Base-by-base conservation (phyloP, 2,888 invertebrate species). In the Drosophila basisetae region DNA sequence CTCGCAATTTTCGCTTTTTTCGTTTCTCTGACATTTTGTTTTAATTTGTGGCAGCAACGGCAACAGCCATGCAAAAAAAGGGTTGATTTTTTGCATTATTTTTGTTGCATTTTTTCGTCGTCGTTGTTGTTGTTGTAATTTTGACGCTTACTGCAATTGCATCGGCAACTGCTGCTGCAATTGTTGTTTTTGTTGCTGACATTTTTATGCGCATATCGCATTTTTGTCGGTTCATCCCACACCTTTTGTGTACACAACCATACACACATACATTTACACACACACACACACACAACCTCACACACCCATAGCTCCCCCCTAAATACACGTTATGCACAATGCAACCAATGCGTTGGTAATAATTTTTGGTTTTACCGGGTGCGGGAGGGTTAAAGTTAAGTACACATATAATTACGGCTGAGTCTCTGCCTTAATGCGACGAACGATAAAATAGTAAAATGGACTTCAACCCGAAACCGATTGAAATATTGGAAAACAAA, bases 1-100 rank as follows among this genome's bases (percentile, higher is more conserved):
- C 67, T 71, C 68, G 66, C 54, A 79, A 83, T 80, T 85, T 89
- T 89, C 53, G 58, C 54, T 30, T 73, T 68, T 78, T 78, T 73
- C 54, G 60, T 67, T 75, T 79, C 82, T 80, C 90, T 81, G 90
- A 90, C 89, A 91, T 91, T 91, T 92, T 86, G 85, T 91, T 91
- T 90, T 90, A 91, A 88, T 90, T 91, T 90, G 86, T 83, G 83
- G 84, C 86, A 85, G 82, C 75, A 79, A 49, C 69, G 67, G 71
- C 78, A 68, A 70, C 69, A 47, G 60, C 60, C 39, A 76, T 39
- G 62, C 53, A 61, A 71, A 76, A 76, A 31, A 84, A 80, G 91
- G 91, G 91, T 91, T 87, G 90, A 84, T 84, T 90, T 91, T 83
- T 84, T 61, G 54, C 60, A 55, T 64, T 70, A 68, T 79, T 73